phyloP scores from a whole-genome alignment of 1,140 invertebrate species.

The Lysiphlebus fabarum region DNA sequence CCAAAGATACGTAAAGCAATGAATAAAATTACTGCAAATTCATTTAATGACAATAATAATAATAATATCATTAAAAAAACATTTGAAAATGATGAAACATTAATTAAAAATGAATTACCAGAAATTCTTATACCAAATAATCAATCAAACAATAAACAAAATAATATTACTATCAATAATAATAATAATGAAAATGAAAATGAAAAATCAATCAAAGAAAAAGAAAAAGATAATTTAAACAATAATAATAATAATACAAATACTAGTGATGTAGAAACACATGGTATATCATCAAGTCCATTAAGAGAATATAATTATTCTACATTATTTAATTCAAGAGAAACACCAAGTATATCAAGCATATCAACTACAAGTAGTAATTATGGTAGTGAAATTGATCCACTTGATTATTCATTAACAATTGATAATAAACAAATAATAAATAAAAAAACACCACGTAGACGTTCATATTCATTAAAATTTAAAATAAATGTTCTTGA shows the following conservation, averaged over 20 bases:
- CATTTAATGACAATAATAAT: conserved; percentile 16
- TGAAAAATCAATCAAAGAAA: no score
- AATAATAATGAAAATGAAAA: conserved; percentile 12
- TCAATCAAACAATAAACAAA: background rate
- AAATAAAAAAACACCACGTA: conserved; percentile 31
- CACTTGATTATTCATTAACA: conserved; percentile 28
- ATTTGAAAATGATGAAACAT: no score
- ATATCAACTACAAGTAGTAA: conserved; percentile 37
- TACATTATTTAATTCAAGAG: conserved; percentile 39
- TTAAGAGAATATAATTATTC: conserved; percentile 32
- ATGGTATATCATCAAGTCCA: conserved; percentile 23
- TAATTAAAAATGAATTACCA: conserved; percentile 20
- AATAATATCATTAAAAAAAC: no score
- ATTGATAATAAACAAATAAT: no score
- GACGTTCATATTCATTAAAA: conserved; percentile 55
- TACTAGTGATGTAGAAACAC: conserved; percentile 15
- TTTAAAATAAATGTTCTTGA: conserved; percentile 59
- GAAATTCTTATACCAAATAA: conserved; percentile 23
- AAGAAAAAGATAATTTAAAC: conserved; percentile 24
- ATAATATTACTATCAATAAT: conserved; percentile 22
- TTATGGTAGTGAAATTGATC: conserved; percentile 47
- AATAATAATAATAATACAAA: conserved; percentile 10
- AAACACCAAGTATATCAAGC: conserved; percentile 32
- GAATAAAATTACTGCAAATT: no score
- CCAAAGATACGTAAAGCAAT: no score